phyloP scores from a whole-genome alignment of 2,113 vertebrate genomes.

The Otocyon megalotis region DNA sequence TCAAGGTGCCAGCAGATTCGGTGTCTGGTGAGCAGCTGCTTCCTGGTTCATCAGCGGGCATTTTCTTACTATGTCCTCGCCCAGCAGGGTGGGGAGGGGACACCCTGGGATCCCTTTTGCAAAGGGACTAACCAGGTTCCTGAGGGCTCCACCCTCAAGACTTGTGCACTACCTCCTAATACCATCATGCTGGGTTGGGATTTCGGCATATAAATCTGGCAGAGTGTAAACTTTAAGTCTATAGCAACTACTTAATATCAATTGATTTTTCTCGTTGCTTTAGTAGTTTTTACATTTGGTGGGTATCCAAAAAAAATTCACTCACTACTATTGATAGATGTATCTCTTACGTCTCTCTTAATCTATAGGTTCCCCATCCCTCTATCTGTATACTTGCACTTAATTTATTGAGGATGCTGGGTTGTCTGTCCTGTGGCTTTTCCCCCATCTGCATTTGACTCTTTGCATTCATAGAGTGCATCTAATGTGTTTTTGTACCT shows the following conservation, averaged over 20 bases:
- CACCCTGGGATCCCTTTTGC: background rate
- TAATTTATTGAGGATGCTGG: background rate
- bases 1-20: background rate
- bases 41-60: background rate
- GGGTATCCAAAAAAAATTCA: background rate
- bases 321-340: background rate
- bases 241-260: background rate
- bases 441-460: background rate
- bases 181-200: background rate
- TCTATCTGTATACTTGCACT: background rate
- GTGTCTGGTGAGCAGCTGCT: background rate
- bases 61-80: background rate
- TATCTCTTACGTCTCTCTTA: background rate
- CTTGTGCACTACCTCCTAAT: background rate
- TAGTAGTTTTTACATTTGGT: background rate
- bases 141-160: background rate
- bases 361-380: background rate
- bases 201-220: background rate
- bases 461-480: background rate
- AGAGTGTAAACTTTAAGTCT: background rate
- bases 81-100: too few relatives aligned
- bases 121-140: background rate
- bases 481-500: background rate
- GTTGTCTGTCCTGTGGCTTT: background rate
- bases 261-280: background rate